Evolutionary conservation across 2,113 vertebrate genomes (phyloP).

Genomic region (Thinocorus orbignyianus): DNA sequence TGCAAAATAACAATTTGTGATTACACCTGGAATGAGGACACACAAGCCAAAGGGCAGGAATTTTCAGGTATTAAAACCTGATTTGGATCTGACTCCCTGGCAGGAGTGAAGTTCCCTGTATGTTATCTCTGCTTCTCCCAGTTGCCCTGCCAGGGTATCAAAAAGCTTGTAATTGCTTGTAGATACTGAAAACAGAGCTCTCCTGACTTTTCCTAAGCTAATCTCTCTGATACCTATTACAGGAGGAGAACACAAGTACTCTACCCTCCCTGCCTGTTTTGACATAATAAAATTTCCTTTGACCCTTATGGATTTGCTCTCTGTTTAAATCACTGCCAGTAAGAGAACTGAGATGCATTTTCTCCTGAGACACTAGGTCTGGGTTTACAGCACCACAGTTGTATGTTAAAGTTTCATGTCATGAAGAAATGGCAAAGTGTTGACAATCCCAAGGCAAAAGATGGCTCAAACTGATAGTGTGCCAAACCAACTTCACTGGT

Average conservation of each 20-base stretch:
- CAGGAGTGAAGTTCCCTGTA: background rate
- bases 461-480: background rate
- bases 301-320: background rate
- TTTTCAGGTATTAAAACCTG: background rate
- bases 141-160: background rate
- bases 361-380: background rate
- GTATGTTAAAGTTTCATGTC: rapidly evolving
- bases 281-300: background rate
- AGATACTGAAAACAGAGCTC: constrained; percentile 27
- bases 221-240: background rate
- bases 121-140: background rate
- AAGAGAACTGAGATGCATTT: background rate
- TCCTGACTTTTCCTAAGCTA: constrained; percentile 9
- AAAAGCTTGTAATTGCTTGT: constrained; percentile 38
- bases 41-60: background rate
- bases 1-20: rapidly evolving
- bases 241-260: background rate
- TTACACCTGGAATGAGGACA: background rate
- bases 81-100: background rate
- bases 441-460: background rate
- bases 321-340: background rate
- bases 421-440: background rate
- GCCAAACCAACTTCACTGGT: background rate
- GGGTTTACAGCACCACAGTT: background rate
- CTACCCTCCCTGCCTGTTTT: background rate